Percentiles rank a stretch among this genome's conserved stretches.
Conservation (phyloP, 2,888 invertebrate genomes). For the Xylophagus ater region DNA sequence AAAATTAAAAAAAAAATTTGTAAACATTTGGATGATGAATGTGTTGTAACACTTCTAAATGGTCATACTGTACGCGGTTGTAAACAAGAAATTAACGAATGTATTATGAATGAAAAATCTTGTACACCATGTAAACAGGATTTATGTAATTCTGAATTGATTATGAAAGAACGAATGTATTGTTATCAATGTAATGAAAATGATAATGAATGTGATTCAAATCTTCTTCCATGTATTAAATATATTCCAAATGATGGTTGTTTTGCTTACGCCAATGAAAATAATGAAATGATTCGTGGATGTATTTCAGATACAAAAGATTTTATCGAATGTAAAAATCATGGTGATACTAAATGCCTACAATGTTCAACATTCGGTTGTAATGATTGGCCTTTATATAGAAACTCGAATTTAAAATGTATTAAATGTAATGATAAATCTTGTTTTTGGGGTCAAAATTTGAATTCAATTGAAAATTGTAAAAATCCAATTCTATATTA, state of each 20-base stretch:
- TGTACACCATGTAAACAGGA: conserved; percentile 25
- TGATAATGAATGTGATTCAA: conserved; percentile 14
- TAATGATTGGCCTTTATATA: conserved; percentile 16
- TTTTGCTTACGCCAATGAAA: conserved; percentile 24
- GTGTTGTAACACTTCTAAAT: conserved; percentile 22
- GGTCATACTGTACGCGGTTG: conserved; percentile 28
- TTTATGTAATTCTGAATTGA: conserved; percentile 28
- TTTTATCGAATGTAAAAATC: not conserved
- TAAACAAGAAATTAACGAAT: conserved; percentile 8
- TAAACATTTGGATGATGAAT: conserved; percentile 21
- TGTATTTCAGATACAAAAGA: conserved; percentile 18
- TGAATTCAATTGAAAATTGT: not conserved
- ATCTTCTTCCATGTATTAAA: conserved; percentile 19
- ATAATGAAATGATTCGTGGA: conserved; percentile 18
- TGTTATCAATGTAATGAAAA: conserved; percentile 27
- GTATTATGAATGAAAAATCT: not conserved
- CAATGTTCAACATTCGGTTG: conserved; percentile 15
- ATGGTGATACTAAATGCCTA: not conserved
- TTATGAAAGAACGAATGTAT: conserved; percentile 25
- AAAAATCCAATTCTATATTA: not conserved
- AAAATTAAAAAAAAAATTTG: conserved; percentile 26
- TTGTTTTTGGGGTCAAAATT: conserved; percentile 6
- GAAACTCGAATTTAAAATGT: conserved; percentile 17
- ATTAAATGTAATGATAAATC: conserved; percentile 15
- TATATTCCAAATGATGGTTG: conserved; percentile 20